Conservation (phyloP, 2,888 invertebrate genomes). For the Uropetala carovei region DNA sequence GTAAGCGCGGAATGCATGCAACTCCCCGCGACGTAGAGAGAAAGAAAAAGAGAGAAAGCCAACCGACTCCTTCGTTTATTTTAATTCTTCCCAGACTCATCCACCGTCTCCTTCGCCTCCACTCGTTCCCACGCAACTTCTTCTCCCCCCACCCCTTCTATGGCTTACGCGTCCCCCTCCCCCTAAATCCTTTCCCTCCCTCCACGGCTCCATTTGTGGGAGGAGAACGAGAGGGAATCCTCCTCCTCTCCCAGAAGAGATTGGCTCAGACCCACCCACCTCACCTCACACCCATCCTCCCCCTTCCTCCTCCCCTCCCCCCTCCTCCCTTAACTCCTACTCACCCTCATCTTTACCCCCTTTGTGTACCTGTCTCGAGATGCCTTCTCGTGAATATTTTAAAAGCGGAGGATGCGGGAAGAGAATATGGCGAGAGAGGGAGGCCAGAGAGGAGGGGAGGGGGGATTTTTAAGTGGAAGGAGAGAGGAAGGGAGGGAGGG, state of each 20-base stretch:
- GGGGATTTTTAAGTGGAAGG: not conserved
- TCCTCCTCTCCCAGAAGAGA: conserved; percentile 37
- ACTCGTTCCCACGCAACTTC: not conserved
- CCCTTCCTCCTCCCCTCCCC: not conserved
- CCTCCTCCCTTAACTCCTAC: not conserved
- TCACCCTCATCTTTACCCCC: conserved; percentile 39
- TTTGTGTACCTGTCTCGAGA: conserved; percentile 60
- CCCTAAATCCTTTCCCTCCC: not conserved
- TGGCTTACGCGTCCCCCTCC: not conserved
- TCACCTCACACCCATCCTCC: not conserved
- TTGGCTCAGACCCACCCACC: not conserved
- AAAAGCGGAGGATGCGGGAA: conserved; percentile 39
- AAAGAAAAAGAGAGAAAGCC: not conserved
- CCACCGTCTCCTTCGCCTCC: not conserved
- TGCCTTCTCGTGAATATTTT: conserved; percentile 62
- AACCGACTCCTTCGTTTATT: not conserved
- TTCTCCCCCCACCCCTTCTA: not conserved
- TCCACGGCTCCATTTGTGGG: conserved; percentile 16
- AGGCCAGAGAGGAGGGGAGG: not conserved
- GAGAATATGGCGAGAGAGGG: conserved; percentile 5
- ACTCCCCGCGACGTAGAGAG: not conserved
- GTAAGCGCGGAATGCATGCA: no score
- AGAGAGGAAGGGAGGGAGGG: not conserved
- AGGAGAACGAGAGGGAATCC: not conserved
- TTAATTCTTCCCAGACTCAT: conserved; percentile 9